Evolutionary conservation across 2,113 vertebrate species (phyloP).

Genomic region (Pao palembangensis): DNA sequence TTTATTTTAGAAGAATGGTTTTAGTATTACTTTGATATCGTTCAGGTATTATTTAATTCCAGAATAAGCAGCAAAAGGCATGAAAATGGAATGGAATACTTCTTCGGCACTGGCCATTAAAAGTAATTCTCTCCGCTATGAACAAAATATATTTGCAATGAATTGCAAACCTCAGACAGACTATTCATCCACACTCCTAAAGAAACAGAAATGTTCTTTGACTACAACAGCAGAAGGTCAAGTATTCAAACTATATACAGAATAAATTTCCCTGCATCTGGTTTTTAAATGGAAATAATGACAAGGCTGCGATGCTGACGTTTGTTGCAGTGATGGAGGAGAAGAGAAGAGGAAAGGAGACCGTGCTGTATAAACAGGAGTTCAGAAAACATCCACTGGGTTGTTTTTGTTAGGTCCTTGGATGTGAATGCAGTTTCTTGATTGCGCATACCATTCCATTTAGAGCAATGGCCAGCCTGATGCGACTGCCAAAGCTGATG

Average conservation of each 20-base stretch:
- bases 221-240: neutral
- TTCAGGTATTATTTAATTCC: too few species aligned
- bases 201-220: neutral
- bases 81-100: too few species aligned
- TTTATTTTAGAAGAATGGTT: too few species aligned
- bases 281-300: constrained; percentile 67
- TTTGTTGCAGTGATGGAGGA: constrained; percentile 33
- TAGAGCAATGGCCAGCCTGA: constrained; percentile 75
- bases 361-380: constrained; percentile 56
- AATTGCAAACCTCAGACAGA: too few species aligned
- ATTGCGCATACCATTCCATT: constrained; percentile 85
- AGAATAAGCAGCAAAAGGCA: too few species aligned
- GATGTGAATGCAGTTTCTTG: constrained; percentile 73
- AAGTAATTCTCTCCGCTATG: too few species aligned
- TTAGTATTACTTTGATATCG: too few species aligned
- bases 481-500: constrained; percentile 42
- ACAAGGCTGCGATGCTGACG: constrained; percentile 13
- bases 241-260: constrained; percentile 21
- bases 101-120: too few species aligned
- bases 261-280: constrained; percentile 22
- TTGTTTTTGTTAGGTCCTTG: constrained; percentile 64
- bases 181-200: too few species aligned
- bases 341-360: constrained; percentile 28
- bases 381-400: constrained; percentile 61
- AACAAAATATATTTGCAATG: too few species aligned